phyloP scores from a whole-genome alignment of 2,113 vertebrate genomes.

The Falco punctatus region DNA sequence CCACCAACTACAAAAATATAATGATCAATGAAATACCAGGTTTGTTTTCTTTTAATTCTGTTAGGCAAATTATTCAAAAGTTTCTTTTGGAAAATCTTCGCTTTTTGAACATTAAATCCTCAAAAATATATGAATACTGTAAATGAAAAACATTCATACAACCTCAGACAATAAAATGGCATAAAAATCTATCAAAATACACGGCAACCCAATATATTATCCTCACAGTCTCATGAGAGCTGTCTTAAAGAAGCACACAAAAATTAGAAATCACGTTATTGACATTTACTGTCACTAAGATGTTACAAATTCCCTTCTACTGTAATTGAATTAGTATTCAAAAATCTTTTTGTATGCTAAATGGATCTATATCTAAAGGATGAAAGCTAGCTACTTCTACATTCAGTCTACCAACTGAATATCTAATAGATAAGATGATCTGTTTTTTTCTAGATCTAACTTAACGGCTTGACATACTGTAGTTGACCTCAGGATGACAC shows the following conservation, averaged over 20 bases:
- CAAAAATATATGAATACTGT: background rate
- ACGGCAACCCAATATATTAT: background rate
- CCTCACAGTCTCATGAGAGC: conserved; percentile 40
- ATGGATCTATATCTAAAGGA: conserved; percentile 1
- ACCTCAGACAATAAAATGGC: background rate
- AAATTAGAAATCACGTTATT: conserved; percentile 5
- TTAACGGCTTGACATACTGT: conserved; percentile 82
- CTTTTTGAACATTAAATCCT: background rate
- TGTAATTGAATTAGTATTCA: background rate
- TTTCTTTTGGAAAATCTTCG: background rate
- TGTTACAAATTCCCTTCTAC: background rate
- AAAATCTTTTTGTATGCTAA: background rate
- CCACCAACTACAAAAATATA: background rate
- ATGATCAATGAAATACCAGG: background rate
- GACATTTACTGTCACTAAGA: background rate
- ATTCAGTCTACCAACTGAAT: background rate
- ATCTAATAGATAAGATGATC: background rate
- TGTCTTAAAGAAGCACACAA: background rate
- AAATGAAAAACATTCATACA: background rate
- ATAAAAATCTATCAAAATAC: background rate
- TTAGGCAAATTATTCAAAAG: background rate
- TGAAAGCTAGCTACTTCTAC: conserved; percentile 16
- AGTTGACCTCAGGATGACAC: conserved; percentile 78
- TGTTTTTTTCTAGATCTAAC: conserved; percentile 70
- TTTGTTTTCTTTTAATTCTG: background rate